A percentile compares a stretch with the other conserved stretches of the same genome.
These are phyloP conservation scores for Teleopsis dalmanni DNA, from an alignment of 1,140 invertebrate genomes.

Conservation along the genomic window DNA sequence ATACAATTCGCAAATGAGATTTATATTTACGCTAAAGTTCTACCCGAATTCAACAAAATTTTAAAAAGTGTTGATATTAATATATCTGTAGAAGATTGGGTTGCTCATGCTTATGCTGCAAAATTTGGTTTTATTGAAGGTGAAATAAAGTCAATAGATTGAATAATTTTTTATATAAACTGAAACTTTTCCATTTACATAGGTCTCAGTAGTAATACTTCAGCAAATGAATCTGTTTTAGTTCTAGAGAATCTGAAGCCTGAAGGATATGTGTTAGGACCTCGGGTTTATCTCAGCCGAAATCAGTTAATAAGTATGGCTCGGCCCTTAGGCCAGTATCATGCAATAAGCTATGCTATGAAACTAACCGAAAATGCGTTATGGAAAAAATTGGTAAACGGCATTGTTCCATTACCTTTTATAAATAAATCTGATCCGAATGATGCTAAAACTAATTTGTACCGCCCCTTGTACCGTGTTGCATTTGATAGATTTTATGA, in stretches of 20 bases:
- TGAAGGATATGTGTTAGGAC: conserved; percentile 27
- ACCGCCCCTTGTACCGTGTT: conserved; percentile 22
- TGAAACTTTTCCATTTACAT: not conserved
- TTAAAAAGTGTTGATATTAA: conserved; percentile 11
- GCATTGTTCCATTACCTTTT: conserved; percentile 24
- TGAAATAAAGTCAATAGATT: conserved; percentile 2
- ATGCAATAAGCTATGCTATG: conserved; percentile 32
- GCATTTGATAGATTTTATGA: conserved; percentile 33
- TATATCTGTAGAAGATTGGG: conserved; percentile 16
- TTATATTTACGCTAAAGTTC: conserved; percentile 26
- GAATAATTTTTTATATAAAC: not conserved
- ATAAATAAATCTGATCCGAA: conserved; percentile 8
- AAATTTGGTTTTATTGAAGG: conserved; percentile 26
- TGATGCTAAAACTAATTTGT: conserved; percentile 13
- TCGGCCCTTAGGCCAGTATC: conserved; percentile 24
- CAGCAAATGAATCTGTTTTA: conserved; percentile 24
- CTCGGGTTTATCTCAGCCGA: conserved; percentile 21
- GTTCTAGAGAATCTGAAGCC: conserved; percentile 31
- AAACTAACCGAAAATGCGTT: conserved; percentile 23
- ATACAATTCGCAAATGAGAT: conserved; percentile 36
- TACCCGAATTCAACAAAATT: conserved; percentile 31
- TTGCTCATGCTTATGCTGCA: conserved; percentile 25
- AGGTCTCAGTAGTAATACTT: conserved; percentile 18
- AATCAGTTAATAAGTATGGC: conserved; percentile 33
- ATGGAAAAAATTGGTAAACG: conserved; percentile 17